These are phyloP conservation scores for Melanotaenia duboulayi DNA, from an alignment of 2,113 vertebrate species.

Conservation along the genomic window DNA sequence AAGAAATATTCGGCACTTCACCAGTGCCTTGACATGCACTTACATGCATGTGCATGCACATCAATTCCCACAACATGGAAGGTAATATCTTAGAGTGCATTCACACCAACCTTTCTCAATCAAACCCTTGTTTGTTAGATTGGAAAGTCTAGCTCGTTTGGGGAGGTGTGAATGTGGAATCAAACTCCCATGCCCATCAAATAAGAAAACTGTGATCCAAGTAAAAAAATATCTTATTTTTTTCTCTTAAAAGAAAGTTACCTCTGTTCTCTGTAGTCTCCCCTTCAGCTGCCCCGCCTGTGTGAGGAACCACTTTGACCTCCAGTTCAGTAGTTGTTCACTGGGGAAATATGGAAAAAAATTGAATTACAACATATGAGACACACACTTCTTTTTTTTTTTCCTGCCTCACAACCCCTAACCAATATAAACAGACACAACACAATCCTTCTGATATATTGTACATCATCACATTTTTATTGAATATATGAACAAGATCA, in stretches of 20 bases:
- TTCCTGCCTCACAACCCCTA: not conserved
- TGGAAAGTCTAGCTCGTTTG: too few relatives aligned
- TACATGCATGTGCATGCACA: too few relatives aligned
- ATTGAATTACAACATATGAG: slow-evolving; percentile 18
- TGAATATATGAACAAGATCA: slow-evolving; percentile 1
- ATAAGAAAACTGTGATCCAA: too few relatives aligned
- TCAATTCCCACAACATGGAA: too few relatives aligned
- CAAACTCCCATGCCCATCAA: too few relatives aligned
- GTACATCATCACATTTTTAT: not conserved
- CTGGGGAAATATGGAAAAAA: not conserved
- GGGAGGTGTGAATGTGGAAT: too few relatives aligned
- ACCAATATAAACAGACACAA: not conserved
- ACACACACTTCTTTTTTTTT: not conserved
- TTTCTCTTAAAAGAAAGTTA: too few relatives aligned
- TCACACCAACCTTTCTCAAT: too few relatives aligned
- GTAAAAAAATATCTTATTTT: too few relatives aligned
- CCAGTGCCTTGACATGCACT: too few relatives aligned
- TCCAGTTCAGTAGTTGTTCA: not conserved
- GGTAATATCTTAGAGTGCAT: too few relatives aligned
- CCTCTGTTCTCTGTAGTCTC: not conserved
- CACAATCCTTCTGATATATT: not conserved
- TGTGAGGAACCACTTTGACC: slow-evolving; percentile 9
- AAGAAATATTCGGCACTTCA: not conserved
- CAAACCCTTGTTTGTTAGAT: too few relatives aligned
- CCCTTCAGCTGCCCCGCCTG: not conserved